Evolutionary conservation across 2,113 vertebrate species (phyloP).

Genomic region (Gavia stellata): DNA sequence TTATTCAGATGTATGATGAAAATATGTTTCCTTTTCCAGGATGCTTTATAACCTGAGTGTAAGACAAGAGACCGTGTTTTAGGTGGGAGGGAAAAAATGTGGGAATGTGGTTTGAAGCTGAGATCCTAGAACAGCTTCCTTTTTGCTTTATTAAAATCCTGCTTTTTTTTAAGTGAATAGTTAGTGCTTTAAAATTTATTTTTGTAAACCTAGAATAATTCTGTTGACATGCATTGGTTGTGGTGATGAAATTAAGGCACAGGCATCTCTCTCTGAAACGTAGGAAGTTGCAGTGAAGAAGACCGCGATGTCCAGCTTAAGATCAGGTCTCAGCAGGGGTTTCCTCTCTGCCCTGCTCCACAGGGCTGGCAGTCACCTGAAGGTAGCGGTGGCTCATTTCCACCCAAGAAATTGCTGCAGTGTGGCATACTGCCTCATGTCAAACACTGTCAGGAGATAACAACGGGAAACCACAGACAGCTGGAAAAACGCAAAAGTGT

Average conservation of each 20-base stretch:
- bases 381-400: neutral
- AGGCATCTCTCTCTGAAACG: neutral
- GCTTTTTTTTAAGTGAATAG: neutral
- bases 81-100: neutral
- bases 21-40: neutral
- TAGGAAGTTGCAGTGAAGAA: neutral
- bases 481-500: neutral
- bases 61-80: neutral
- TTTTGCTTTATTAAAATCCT: neutral
- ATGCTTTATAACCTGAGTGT: neutral
- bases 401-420: neutral
- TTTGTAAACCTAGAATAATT: neutral
- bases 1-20: neutral
- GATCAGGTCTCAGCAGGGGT: neutral
- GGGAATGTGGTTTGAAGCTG: neutral
- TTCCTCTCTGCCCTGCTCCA: neutral
- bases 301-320: rapidly evolving
- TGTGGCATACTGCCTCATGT: neutral
- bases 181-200: neutral
- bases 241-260: neutral
- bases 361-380: neutral
- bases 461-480: neutral
- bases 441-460: neutral
- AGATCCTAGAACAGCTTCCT: neutral
- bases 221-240: neutral